These are phyloP conservation scores for Oreochromis grahami DNA, from an alignment of 2,797 vertebrate species.

Conservation along the genomic window DNA sequence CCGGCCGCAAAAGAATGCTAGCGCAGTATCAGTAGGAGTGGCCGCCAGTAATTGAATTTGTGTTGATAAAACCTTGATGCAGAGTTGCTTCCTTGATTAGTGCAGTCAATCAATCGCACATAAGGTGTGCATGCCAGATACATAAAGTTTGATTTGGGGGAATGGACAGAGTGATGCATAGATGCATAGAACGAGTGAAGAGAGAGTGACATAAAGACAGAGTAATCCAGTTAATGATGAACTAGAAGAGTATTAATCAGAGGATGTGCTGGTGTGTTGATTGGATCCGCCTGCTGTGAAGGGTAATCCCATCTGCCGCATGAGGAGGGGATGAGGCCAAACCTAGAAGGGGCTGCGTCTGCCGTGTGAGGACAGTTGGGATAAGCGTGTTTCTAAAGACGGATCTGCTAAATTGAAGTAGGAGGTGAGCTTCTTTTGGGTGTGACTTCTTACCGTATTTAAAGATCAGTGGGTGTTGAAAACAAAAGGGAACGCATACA, in stretches of 20 bases:
- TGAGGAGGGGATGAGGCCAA: background rate
- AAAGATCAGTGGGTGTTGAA: background rate
- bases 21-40: background rate
- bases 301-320: constrained; percentile 52
- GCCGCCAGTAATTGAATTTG: constrained; percentile 8
- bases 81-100: constrained; percentile 22
- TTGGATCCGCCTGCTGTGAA: constrained; percentile 57
- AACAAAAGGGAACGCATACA: background rate
- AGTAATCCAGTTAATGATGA: constrained; percentile 69
- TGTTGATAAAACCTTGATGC: constrained; percentile 4
- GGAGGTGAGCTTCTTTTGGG: background rate
- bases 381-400: constrained; percentile 17
- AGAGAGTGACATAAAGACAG: constrained; percentile 31
- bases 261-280: constrained; percentile 55
- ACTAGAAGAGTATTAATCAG: constrained; percentile 64
- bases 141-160: constrained; percentile 17
- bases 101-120: constrained; percentile 34
- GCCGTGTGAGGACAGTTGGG: constrained; percentile 1
- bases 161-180: constrained; percentile 16
- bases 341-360: background rate
- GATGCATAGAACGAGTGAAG: constrained; percentile 6
- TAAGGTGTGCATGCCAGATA: constrained; percentile 2
- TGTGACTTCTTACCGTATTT: constrained; percentile 6
- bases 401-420: background rate
- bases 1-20: background rate